Evolutionary conservation across 2,797 vertebrate genomes (phyloP).

Genomic region (Microhierax caerulescens): DNA sequence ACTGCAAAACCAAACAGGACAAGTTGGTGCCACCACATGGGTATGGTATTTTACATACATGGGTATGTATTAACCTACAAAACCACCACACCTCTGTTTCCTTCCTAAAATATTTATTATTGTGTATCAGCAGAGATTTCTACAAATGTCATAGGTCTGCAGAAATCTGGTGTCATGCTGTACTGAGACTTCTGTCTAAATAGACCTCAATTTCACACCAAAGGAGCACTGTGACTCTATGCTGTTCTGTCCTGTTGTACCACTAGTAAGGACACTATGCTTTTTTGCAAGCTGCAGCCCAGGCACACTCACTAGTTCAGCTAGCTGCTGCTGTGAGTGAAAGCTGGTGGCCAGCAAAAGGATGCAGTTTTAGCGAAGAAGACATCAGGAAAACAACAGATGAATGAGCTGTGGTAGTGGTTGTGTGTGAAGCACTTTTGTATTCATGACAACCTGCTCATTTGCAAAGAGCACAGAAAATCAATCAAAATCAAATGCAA

Average conservation of each 20-base stretch:
- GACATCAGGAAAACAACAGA: neutral
- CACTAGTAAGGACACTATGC: neutral
- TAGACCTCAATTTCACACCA: neutral
- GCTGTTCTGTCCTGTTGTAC: neutral
- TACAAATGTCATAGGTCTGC: neutral
- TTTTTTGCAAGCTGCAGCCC: neutral
- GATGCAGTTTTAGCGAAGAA: neutral
- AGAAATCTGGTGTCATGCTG: neutral
- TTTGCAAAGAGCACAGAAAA: constrained; percentile 29
- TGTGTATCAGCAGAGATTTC: neutral
- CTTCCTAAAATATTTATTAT: neutral
- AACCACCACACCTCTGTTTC: neutral
- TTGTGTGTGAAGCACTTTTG: neutral
- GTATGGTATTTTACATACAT: too few relatives aligned
- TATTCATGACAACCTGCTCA: constrained; percentile 11
- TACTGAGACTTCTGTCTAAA: neutral
- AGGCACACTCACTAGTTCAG: neutral
- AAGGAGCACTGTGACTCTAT: neutral
- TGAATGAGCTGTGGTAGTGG: neutral
- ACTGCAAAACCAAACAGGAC: neutral
- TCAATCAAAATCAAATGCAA: constrained; percentile 49
- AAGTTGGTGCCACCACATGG: neutral
- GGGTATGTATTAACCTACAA: neutral
- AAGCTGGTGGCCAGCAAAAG: neutral
- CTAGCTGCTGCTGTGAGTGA: neutral